Evolutionary conservation across 2,888 invertebrate species (phyloP).

Genomic region (Neoaliturus tenellus): DNA sequence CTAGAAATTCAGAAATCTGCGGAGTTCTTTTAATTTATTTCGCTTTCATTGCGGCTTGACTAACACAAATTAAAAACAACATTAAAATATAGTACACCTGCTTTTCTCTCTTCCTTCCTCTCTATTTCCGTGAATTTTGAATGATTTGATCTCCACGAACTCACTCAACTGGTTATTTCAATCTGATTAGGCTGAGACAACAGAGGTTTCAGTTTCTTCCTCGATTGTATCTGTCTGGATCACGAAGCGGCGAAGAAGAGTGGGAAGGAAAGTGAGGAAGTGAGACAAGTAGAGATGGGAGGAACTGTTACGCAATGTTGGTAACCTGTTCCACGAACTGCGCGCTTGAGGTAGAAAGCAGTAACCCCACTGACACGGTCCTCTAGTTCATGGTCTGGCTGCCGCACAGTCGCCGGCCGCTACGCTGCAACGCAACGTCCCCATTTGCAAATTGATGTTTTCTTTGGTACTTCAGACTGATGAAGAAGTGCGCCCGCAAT

Average conservation of each 20-base stretch:
- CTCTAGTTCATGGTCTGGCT: not conserved
- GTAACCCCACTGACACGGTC: slow-evolving; percentile 27
- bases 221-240: not conserved
- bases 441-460: too few species aligned
- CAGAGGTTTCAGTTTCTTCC: not conserved
- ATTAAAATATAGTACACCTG: too few species aligned
- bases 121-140: not conserved
- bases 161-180: not conserved
- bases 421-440: too few species aligned
- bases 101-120: not conserved
- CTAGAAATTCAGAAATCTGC: too few species aligned
- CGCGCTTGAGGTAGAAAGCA: not conserved
- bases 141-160: not conserved
- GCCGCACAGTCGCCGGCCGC: too few species aligned
- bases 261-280: slow-evolving; percentile 3
- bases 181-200: not conserved
- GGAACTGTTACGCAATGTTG: not conserved
- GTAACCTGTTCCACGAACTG: slow-evolving; percentile 2
- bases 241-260: not conserved
- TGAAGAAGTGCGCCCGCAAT: too few species aligned
- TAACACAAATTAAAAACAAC: too few species aligned
- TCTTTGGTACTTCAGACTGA: too few species aligned
- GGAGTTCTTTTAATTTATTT: too few species aligned
- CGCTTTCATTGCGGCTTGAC: too few species aligned
- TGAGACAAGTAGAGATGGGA: slow-evolving; percentile 3